Percentiles rank a stretch among this genome's conserved stretches.
These are phyloP conservation scores for Drosophila ogumai DNA, from an alignment of 1,140 invertebrate genomes.

Conservation along the genomic window DNA sequence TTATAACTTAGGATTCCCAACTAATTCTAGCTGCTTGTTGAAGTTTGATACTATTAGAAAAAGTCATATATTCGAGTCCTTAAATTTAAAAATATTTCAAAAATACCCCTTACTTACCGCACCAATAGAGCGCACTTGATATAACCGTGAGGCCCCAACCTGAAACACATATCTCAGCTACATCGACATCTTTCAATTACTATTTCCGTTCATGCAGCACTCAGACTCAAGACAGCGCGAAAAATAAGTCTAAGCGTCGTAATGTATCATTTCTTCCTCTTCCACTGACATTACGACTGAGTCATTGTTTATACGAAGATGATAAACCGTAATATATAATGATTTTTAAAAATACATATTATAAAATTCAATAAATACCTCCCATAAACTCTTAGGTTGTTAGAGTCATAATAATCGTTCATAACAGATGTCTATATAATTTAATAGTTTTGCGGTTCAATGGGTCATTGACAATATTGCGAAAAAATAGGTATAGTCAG, in stretches of 20 bases:
- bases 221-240: conserved; percentile 35
- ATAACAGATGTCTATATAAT: conserved; percentile 6
- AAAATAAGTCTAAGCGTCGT: conserved; percentile 32
- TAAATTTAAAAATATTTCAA: not conserved
- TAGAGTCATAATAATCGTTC: not conserved
- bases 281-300: conserved; percentile 11
- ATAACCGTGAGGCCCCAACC: conserved; percentile 7
- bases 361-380: not conserved
- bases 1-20: not conserved
- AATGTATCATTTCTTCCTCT: conserved; percentile 26
- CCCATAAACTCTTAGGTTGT: not conserved
- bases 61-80: not conserved
- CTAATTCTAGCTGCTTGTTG: not conserved
- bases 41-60: not conserved
- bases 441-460: conserved; percentile 17
- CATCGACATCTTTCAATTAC: conserved; percentile 67
- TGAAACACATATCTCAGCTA: conserved; percentile 26
- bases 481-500: not conserved
- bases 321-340: not conserved
- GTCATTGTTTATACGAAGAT: conserved; percentile 28
- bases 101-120: not conserved
- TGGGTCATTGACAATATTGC: conserved; percentile 4
- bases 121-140: not conserved
- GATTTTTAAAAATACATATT: not conserved
- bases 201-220: conserved; percentile 64